Evolutionary conservation across 1,140 invertebrate species (phyloP).

Genomic region (Anoplophora glabripennis): DNA sequence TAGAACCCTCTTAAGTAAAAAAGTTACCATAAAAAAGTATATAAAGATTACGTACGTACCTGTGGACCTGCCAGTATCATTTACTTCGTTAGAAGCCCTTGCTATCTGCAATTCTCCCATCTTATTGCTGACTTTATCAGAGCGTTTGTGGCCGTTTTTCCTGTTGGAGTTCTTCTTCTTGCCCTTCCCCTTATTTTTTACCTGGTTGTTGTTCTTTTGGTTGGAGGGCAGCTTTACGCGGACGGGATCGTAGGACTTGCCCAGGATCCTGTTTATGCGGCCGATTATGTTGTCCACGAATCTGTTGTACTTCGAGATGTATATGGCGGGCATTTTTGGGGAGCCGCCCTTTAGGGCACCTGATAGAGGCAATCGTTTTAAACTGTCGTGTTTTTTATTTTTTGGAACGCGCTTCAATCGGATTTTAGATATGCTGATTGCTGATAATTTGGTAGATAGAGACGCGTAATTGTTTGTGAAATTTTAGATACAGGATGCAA

Average conservation of each 20-base stretch:
- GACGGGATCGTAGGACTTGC: slow-evolving; percentile 76
- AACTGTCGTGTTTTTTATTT: not conserved
- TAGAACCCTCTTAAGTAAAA: too few relatives aligned
- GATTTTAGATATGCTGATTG: too few relatives aligned
- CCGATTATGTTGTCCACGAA: slow-evolving; percentile 78
- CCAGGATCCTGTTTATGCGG: slow-evolving; percentile 73
- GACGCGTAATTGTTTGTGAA: too few relatives aligned
- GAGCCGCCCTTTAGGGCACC: slow-evolving; percentile 28
- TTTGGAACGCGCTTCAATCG: too few relatives aligned
- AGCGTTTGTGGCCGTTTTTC: not conserved
- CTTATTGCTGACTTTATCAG: slow-evolving; percentile 25
- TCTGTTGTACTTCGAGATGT: slow-evolving; percentile 75
- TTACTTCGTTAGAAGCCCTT: slow-evolving; percentile 11
- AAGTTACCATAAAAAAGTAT: not conserved
- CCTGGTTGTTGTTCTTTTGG: slow-evolving; percentile 28
- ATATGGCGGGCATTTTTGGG: slow-evolving; percentile 61
- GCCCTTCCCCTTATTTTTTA: slow-evolving; percentile 37
- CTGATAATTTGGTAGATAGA: too few relatives aligned
- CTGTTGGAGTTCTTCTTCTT: slow-evolving; percentile 25
- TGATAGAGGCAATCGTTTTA: slow-evolving; percentile 14
- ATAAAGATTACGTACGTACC: not conserved
- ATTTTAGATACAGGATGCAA: too few relatives aligned
- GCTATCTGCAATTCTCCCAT: slow-evolving; percentile 32
- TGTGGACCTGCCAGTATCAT: not conserved
- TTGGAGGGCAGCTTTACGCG: slow-evolving; percentile 70